These are phyloP conservation scores for Gavialis gangeticus DNA, from an alignment of 2,113 vertebrate species.

Conservation along the genomic window DNA sequence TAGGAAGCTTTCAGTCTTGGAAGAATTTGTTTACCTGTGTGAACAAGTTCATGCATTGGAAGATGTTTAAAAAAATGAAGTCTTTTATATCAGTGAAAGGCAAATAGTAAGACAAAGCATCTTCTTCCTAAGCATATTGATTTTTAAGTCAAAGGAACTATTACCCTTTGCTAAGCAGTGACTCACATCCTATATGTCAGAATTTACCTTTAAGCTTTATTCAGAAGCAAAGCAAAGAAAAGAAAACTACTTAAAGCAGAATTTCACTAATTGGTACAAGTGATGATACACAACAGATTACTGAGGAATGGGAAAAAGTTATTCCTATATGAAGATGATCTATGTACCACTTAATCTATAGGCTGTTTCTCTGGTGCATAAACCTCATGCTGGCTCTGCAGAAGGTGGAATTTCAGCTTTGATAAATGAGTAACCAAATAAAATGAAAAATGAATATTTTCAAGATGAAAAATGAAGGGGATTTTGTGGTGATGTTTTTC, in stretches of 20 bases:
- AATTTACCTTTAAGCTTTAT: neutral
- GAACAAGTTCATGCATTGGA: constrained; percentile 58
- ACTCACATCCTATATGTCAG: neutral
- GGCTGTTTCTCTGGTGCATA: no score
- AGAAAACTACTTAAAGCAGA: neutral
- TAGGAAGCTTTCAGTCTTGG: constrained; percentile 50
- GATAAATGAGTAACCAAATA: neutral
- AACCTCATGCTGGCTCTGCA: neutral
- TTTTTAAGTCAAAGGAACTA: neutral
- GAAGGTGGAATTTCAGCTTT: neutral
- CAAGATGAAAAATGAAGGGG: neutral
- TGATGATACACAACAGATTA: neutral
- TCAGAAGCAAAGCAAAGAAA: neutral
- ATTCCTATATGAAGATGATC: neutral
- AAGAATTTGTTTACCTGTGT: constrained; percentile 56
- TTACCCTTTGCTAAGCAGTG: neutral
- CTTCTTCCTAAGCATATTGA: neutral
- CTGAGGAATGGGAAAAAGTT: neutral
- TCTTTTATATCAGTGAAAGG: constrained; percentile 2
- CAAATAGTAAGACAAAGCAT: neutral
- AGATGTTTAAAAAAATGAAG: neutral
- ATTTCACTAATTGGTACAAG: neutral
- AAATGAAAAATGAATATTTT: neutral
- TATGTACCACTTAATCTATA: neutral
- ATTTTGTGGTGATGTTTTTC: neutral